Evolutionary conservation across 2,797 vertebrate genomes (phyloP).

Genomic region (Parambassis ranga): DNA sequence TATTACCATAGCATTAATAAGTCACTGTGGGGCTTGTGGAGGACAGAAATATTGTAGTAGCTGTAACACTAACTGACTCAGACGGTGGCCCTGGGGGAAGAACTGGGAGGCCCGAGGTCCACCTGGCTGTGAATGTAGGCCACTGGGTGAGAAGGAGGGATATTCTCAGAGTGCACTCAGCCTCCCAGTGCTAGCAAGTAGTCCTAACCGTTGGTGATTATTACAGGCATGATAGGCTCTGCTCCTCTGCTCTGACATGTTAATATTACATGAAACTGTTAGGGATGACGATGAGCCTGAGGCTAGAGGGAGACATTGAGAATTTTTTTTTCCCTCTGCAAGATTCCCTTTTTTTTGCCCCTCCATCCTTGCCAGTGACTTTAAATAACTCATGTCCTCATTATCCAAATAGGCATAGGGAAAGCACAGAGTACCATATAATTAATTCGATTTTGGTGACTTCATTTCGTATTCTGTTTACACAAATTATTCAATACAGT

Average conservation of each 20-base stretch:
- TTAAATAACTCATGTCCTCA: conserved; percentile 79
- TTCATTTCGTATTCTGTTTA: conserved; percentile 50
- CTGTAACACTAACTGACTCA: conserved; percentile 52
- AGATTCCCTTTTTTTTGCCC: conserved; percentile 38
- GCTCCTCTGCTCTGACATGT: conserved; percentile 66
- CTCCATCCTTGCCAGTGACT: conserved; percentile 47
- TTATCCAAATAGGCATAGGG: conserved; percentile 70
- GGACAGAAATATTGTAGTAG: conserved; percentile 27
- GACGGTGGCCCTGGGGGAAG: conserved; percentile 15
- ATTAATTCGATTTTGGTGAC: conserved; percentile 62
- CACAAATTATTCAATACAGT: neutral
- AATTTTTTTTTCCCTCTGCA: conserved; percentile 5
- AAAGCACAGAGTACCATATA: conserved; percentile 47
- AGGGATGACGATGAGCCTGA: conserved; percentile 69
- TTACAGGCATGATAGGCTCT: conserved; percentile 56
- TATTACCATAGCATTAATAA: conserved; percentile 31
- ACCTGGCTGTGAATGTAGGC: conserved; percentile 65
- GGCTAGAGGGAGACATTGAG: conserved; percentile 49
- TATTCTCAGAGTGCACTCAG: conserved; percentile 32
- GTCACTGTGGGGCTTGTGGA: neutral
- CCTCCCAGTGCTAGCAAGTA: conserved; percentile 20
- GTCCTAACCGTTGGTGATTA: conserved; percentile 54
- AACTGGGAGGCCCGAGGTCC: conserved; percentile 29
- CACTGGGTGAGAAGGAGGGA: conserved; percentile 60
- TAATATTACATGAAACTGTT: conserved; percentile 80